Conservation (phyloP, 2,113 vertebrate species). For the Melanotaenia duboulayi region DNA sequence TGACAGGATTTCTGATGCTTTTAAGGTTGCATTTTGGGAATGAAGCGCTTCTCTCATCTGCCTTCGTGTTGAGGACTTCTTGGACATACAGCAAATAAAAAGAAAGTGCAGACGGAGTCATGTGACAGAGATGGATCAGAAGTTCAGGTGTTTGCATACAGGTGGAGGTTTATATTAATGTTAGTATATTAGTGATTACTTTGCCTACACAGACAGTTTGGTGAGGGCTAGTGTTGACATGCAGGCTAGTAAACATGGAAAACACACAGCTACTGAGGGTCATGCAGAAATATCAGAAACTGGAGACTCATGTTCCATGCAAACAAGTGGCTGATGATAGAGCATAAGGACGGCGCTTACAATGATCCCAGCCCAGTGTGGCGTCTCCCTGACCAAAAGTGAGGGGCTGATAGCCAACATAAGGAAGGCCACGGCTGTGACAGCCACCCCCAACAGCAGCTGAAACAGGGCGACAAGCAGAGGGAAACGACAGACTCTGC, state of each 20-base stretch:
- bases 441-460: constrained; percentile 89
- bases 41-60: constrained; percentile 17
- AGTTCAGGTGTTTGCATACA: constrained; percentile 14
- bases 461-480: constrained; percentile 92
- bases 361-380: constrained; percentile 97
- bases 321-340: constrained; percentile 39
- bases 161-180: constrained; percentile 32
- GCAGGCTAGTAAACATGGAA: constrained; percentile 18
- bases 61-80: constrained; percentile 36
- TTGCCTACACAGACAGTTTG: constrained; percentile 3
- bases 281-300: constrained; percentile 54
- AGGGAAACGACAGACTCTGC: constrained; percentile 94
- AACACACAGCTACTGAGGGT: constrained; percentile 3
- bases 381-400: constrained; percentile 93
- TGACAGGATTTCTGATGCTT: constrained; percentile 4
- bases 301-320: constrained; percentile 55
- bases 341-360: constrained; percentile 86
- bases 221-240: constrained; percentile 37
- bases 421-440: constrained; percentile 91
- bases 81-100: constrained; percentile 15
- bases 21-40: constrained; percentile 36
- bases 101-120: constrained; percentile 14
- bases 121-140: constrained; percentile 18
- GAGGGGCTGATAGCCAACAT: constrained; percentile 92
- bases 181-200: constrained; percentile 12